These are phyloP conservation scores for Gymnocephalus cernua DNA, from an alignment of 2,113 vertebrate genomes.

Conservation along the genomic window DNA sequence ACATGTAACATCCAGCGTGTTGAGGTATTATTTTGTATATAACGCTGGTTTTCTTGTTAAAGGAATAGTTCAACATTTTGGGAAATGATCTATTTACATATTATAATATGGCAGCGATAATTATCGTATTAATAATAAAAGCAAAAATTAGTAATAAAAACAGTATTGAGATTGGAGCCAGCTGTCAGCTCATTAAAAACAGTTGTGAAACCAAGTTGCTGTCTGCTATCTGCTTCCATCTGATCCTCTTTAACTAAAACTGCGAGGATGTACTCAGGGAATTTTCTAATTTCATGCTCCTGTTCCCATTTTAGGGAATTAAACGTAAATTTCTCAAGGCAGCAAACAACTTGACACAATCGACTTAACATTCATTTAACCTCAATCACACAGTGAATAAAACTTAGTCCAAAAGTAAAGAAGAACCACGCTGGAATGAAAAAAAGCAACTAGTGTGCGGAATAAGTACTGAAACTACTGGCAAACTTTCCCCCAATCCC, in stretches of 20 bases:
- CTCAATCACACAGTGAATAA: constrained; percentile 26
- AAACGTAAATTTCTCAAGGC: constrained; percentile 44
- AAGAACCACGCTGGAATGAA: neutral
- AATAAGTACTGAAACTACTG: constrained; percentile 44
- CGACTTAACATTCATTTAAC: constrained; percentile 41
- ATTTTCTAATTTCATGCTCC: constrained; percentile 67
- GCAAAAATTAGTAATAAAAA: no score
- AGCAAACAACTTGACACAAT: constrained; percentile 53
- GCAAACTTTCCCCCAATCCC: constrained; percentile 64
- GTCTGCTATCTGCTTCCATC: constrained; percentile 20
- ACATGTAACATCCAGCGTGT: neutral
- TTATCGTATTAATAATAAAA: no score
- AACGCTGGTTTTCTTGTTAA: neutral
- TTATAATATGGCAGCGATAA: no score
- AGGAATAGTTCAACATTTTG: neutral
- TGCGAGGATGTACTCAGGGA: neutral
- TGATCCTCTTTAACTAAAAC: constrained; percentile 31
- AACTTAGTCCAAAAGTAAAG: constrained; percentile 22
- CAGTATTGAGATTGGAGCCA: neutral
- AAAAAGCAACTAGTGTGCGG: constrained; percentile 56
- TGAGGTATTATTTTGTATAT: neutral
- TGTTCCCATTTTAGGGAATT: constrained; percentile 45
- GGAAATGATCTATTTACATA: neutral
- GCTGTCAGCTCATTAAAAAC: constrained; percentile 22
- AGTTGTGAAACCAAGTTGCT: constrained; percentile 14